Percentiles rank a stretch among this genome's conserved stretches.
phyloP scores from a whole-genome alignment of 2,888 invertebrate species.

The Charanyca ferruginea region DNA sequence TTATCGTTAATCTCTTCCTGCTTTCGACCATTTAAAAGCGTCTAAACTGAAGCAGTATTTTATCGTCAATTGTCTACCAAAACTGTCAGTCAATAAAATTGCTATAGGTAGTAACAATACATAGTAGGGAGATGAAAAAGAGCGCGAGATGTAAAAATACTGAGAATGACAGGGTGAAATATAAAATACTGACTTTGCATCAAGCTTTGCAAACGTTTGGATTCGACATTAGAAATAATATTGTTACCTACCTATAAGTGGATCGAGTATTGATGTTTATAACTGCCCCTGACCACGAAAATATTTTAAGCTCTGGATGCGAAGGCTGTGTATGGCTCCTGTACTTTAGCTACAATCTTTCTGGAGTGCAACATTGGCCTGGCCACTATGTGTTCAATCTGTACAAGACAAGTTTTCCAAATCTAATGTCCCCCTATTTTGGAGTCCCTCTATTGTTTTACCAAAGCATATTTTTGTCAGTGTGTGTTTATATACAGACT shows the following conservation, averaged over 20 bases:
- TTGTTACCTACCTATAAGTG: background rate
- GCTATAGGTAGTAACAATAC: too few species aligned
- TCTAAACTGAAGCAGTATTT: background rate
- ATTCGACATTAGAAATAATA: background rate
- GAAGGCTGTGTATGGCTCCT: too few species aligned
- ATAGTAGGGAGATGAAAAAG: background rate
- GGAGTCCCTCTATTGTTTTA: too few species aligned
- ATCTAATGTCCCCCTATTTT: too few species aligned
- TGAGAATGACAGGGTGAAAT: background rate
- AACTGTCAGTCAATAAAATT: background rate
- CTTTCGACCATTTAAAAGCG: background rate
- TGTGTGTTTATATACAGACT: too few species aligned
- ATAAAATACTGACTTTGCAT: background rate
- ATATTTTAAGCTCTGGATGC: too few species aligned
- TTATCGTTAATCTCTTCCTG: background rate
- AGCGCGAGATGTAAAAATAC: background rate
- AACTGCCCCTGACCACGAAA: background rate
- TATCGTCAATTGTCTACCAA: background rate
- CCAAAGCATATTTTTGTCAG: too few species aligned
- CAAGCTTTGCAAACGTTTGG: background rate
- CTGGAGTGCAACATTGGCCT: too few species aligned
- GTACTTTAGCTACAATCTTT: too few species aligned
- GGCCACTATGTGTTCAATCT: too few species aligned
- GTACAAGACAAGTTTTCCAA: too few species aligned
- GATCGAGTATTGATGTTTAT: background rate